Evolutionary conservation across 2,113 vertebrate species (phyloP).

Genomic region (Dicaeum eximium): DNA sequence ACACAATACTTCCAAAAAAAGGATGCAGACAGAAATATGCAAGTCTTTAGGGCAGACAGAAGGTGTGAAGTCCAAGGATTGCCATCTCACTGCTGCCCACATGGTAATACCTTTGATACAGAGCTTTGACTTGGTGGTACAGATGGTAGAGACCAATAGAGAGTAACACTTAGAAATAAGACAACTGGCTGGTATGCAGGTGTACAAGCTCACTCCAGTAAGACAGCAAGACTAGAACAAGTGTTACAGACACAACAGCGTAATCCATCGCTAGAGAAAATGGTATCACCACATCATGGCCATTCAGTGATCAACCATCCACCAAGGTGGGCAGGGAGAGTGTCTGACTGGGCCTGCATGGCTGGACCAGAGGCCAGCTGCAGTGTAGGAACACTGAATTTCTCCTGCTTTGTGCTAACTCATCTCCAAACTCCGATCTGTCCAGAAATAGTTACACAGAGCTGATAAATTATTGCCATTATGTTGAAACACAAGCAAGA

Average conservation of each 20-base stretch:
- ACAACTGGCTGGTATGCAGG: slow-evolving; percentile 62
- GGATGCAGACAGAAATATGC: slow-evolving; percentile 55
- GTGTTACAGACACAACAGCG: slow-evolving; percentile 56
- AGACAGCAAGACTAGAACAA: slow-evolving; percentile 69
- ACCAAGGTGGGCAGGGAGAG: neutral
- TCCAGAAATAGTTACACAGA: slow-evolving; percentile 53
- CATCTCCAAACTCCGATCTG: slow-evolving; percentile 25
- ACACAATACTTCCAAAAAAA: slow-evolving; percentile 71
- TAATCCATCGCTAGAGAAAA: slow-evolving; percentile 59
- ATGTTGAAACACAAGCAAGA: slow-evolving; percentile 72
- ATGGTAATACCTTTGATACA: slow-evolving; percentile 46
- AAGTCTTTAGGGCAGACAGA: slow-evolving; percentile 66
- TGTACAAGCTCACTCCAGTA: slow-evolving; percentile 74
- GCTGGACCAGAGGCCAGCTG: slow-evolving; percentile 3
- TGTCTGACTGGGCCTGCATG: neutral
- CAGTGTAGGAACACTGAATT: neutral
- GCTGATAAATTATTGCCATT: slow-evolving; percentile 80
- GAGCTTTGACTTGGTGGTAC: slow-evolving; percentile 55
- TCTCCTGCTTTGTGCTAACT: slow-evolving; percentile 35
- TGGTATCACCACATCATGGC: slow-evolving; percentile 42
- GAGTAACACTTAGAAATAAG: slow-evolving; percentile 61
- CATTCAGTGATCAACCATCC: neutral
- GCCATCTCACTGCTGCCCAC: slow-evolving; percentile 32
- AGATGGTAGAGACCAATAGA: slow-evolving; percentile 52
- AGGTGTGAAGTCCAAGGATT: slow-evolving; percentile 50